Evolutionary conservation across 2,888 invertebrate species (phyloP).

Genomic region (Oconnorella tubifera): DNA sequence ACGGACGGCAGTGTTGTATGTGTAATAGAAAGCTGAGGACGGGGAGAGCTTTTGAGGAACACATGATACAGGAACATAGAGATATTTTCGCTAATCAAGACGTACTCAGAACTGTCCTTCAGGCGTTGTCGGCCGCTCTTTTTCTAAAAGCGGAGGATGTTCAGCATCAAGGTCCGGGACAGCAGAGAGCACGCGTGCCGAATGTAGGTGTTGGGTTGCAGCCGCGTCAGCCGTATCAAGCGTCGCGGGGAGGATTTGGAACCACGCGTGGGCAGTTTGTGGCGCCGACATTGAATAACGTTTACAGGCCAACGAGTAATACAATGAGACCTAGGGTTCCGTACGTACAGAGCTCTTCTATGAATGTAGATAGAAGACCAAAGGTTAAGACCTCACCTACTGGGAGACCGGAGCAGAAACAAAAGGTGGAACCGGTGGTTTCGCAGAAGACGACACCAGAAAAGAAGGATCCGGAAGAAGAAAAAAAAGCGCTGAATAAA

Average conservation of each 20-base stretch:
- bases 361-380: background rate
- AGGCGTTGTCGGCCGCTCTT: constrained; percentile 25
- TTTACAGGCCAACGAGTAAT: background rate
- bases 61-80: constrained; percentile 26
- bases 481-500: constrained; percentile 20
- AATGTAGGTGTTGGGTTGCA: background rate
- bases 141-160: constrained; percentile 22
- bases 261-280: background rate
- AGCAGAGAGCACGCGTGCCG: constrained; percentile 4
- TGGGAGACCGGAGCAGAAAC: background rate
- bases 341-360: background rate
- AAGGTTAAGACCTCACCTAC: background rate
- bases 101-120: constrained; percentile 24
- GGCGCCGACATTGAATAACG: background rate
- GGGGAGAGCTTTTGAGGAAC: constrained; percentile 25
- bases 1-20: constrained; percentile 23
- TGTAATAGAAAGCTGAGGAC: constrained; percentile 22
- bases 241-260: background rate
- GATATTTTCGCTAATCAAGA: constrained; percentile 29
- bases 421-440: background rate
- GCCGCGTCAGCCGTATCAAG: constrained; percentile 3
- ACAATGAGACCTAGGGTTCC: background rate
- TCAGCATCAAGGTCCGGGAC: background rate
- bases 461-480: constrained; percentile 23
- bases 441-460: constrained; percentile 7